Conservation (phyloP, 1,140 invertebrate genomes). For the Bombus breviceps region DNA sequence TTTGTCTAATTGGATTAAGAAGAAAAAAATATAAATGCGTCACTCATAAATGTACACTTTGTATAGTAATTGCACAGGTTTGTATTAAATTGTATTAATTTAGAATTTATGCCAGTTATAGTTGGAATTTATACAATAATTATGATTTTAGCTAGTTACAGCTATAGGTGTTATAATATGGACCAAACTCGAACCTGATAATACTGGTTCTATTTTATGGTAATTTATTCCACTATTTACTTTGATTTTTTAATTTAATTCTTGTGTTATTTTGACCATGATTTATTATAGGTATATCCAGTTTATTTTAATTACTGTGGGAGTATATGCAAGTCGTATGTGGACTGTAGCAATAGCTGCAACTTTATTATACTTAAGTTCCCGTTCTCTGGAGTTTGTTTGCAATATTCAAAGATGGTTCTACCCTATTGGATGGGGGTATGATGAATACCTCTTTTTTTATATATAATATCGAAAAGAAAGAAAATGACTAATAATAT, state of each 20-base stretch:
- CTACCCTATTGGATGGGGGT: conserved; percentile 91
- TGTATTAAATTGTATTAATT: conserved; percentile 41
- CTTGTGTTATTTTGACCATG: not conserved
- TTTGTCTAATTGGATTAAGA: conserved; percentile 86
- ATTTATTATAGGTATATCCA: conserved; percentile 85
- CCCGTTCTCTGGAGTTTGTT: conserved; percentile 91
- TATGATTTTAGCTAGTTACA: conserved; percentile 68
- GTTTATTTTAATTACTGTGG: conserved; percentile 88
- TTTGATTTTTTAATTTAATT: conserved; percentile 9
- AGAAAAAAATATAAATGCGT: conserved; percentile 90
- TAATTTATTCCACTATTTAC: conserved; percentile 50
- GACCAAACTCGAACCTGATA: conserved; percentile 72
- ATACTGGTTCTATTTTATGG: conserved; percentile 73
- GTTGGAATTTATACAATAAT: not conserved
- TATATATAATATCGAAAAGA: conserved; percentile 36
- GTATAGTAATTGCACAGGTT: conserved; percentile 91
- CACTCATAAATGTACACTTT: conserved; percentile 92
- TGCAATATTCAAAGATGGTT: conserved; percentile 88
- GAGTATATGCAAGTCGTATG: conserved; percentile 90
- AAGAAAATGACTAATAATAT: conserved; percentile 14
- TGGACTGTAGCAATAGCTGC: conserved; percentile 93
- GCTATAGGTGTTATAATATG: conserved; percentile 78
- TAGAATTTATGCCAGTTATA: not conserved
- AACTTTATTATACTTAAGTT: conserved; percentile 91
- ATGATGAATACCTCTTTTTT: conserved; percentile 65